Percentiles rank a stretch among this genome's conserved stretches.
Conservation (phyloP, 2,113 vertebrate species). For the Oncorhynchus masou region DNA sequence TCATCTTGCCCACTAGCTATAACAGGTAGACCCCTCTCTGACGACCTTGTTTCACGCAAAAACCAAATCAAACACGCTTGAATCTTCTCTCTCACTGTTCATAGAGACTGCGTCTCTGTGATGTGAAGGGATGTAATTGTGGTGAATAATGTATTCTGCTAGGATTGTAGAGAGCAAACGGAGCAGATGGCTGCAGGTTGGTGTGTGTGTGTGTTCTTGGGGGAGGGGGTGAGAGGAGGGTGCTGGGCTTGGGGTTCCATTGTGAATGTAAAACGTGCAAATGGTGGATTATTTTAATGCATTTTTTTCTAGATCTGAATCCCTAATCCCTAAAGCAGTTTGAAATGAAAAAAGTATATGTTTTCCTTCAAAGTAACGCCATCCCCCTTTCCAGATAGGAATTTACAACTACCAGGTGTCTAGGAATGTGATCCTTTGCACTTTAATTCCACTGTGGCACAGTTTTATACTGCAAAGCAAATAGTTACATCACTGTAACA, state of each 20-base stretch:
- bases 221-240: neutral
- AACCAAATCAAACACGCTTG: conserved; percentile 56
- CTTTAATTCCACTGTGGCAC: conserved; percentile 54
- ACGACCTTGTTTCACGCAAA: conserved; percentile 48
- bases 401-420: conserved; percentile 68
- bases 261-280: conserved; percentile 77
- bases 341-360: conserved; percentile 72
- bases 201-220: conserved; percentile 48
- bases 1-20: conserved; percentile 40
- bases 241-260: conserved; percentile 55
- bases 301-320: conserved; percentile 58
- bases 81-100: conserved; percentile 42
- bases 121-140: conserved; percentile 70
- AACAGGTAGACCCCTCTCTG: conserved; percentile 43
- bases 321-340: conserved; percentile 72
- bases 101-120: conserved; percentile 46
- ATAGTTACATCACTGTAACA: conserved; percentile 38
- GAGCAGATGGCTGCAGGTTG: conserved; percentile 76
- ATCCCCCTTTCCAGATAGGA: conserved; percentile 49
- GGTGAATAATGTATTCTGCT: conserved; percentile 73
- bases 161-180: conserved; percentile 65
- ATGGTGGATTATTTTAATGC: conserved; percentile 77
- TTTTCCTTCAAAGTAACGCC: conserved; percentile 60
- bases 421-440: conserved; percentile 62
- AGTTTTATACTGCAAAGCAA: conserved; percentile 57